Evolutionary conservation across 2,113 vertebrate genomes (phyloP).

Genomic region (Eptesicus fuscus): DNA sequence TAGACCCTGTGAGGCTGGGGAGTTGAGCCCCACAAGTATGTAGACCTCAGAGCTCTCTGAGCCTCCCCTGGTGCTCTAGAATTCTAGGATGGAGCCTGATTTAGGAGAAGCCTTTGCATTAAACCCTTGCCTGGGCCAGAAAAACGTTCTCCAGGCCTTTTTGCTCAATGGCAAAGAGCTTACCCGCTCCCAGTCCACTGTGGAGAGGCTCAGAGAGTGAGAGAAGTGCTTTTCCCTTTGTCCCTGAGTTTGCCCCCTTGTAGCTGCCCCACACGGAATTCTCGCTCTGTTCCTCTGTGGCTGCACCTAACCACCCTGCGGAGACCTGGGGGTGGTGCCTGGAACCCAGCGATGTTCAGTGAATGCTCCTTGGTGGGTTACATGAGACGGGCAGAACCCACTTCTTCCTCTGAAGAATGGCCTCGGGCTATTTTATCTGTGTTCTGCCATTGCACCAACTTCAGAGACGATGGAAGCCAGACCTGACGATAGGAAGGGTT

Average conservation of each 20-base stretch:
- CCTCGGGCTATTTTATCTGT: slow-evolving; percentile 28
- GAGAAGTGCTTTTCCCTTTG: background rate
- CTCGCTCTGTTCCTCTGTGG: background rate
- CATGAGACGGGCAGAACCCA: background rate
- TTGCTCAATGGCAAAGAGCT: background rate
- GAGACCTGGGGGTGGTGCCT: background rate
- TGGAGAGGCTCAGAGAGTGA: background rate
- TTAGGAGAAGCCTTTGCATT: background rate
- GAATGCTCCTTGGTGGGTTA: background rate
- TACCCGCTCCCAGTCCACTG: background rate
- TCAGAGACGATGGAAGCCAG: slow-evolving; percentile 19
- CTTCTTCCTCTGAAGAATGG: background rate
- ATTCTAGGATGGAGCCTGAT: background rate
- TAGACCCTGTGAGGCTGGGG: background rate
- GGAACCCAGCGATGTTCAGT: background rate
- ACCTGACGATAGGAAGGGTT: slow-evolving; percentile 13
- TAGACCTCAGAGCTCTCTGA: background rate
- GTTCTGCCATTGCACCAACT: background rate
- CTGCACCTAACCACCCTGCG: background rate
- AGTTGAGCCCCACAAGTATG: background rate
- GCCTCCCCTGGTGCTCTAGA: background rate
- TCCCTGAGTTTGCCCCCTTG: background rate
- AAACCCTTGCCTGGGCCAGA: background rate
- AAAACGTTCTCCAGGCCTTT: background rate
- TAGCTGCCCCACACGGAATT: background rate